Evolutionary conservation across 2,797 vertebrate genomes (phyloP).

Genomic region (Hydrolagus colliei): DNA sequence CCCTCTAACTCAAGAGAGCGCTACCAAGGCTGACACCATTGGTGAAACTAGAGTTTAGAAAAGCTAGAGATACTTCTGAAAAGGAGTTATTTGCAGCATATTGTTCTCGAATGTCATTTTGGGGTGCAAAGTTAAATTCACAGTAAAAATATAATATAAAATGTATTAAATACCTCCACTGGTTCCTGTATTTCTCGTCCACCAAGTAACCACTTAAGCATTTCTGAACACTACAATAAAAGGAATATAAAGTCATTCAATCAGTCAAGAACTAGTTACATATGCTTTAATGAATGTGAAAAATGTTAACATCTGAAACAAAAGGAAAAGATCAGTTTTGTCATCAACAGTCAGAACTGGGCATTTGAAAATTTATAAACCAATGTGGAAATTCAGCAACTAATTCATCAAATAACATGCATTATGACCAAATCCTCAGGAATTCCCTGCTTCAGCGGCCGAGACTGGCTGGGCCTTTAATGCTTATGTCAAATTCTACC

Average conservation of each 20-base stretch:
- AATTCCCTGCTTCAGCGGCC: too few species aligned
- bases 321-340: background rate
- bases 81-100: background rate
- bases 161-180: slow-evolving; percentile 60
- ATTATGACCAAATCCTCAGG: background rate
- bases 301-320: background rate
- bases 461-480: too few species aligned
- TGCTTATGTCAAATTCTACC: too few species aligned
- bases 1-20: too few species aligned
- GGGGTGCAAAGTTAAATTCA: background rate
- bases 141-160: background rate
- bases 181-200: slow-evolving; percentile 73
- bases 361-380: background rate
- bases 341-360: background rate
- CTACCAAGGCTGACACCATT: too few species aligned
- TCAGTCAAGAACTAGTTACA: background rate
- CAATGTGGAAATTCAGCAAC: background rate
- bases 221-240: slow-evolving; percentile 39
- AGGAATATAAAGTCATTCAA: background rate
- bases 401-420: background rate
- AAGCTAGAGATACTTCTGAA: background rate
- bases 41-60: background rate
- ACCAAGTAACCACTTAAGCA: slow-evolving; percentile 89
- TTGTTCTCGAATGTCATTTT: background rate
- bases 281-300: background rate